Evolutionary conservation across 2,797 vertebrate genomes (phyloP), one percentile per base, ranked within the genome.

Genomic region (Sebastes iracundus): DNA sequence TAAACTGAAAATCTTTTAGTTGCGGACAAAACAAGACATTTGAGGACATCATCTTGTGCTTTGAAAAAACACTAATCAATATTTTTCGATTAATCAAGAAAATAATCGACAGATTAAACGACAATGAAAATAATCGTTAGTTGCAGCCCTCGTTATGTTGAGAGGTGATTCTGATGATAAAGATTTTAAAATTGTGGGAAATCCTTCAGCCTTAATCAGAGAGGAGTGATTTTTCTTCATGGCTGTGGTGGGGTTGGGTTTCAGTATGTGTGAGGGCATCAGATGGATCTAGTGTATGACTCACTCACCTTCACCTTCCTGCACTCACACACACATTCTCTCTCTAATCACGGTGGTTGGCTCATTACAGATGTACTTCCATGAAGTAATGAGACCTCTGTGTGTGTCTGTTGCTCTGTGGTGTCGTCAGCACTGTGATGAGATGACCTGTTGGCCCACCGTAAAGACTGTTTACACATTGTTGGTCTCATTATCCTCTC

Each of bases 381-480:
- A 52, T 55, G 38, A 38, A 46, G 27, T 82, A 84, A 86, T 84
- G 82, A 89, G 80, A 28, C 27, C 18, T 66, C 14, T 7, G 32
- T 49, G 13, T 46, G 13, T 35, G 30, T 69, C 4, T 61, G 59
- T 22, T 30, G 25, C 22, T 35, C 20, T 20, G 32, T 5, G 23
- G 6, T 52, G 53, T 71, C 7, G 14, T 35, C 52, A 52, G 18
- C 49, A n/a, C 13, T 6, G 33, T 58, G 70, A 72, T 56, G 46
- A 77, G 70, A 52, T 52, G 69, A 74, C 66, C 70, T 62, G 55
- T 56, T 30, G 56, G 16, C 61, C 22, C 13, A 16, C 22, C 23
- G 22, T 61, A 49, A 42, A 66, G 5, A 30, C n/a, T 46, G 65
- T 77, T 65, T 46, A 38, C 49, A 66, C 61, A 38, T 70, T 9